Evolutionary conservation across 2,113 vertebrate species (phyloP).

Genomic region (Leptobrachium leishanense): DNA sequence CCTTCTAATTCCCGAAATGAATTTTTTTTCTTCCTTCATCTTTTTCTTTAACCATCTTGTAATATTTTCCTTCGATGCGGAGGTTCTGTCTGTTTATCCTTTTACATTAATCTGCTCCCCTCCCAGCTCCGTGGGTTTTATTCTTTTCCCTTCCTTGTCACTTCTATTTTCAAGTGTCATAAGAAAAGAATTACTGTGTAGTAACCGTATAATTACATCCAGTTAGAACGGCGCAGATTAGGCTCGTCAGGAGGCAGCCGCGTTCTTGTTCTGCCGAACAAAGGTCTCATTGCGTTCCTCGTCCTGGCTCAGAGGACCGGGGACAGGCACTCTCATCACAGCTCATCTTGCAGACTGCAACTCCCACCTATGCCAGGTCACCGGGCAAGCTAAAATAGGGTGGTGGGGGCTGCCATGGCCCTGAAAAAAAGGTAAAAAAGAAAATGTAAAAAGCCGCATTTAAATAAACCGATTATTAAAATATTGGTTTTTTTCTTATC

Average conservation of each 20-base stretch:
- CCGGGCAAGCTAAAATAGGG: too few species aligned
- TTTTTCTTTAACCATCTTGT: not conserved
- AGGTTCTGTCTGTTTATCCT: slow-evolving; percentile 32
- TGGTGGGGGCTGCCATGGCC: too few species aligned
- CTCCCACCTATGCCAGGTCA: too few species aligned
- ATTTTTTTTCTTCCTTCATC: not conserved
- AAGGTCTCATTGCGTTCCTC: not conserved
- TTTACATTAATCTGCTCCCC: slow-evolving; percentile 34
- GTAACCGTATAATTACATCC: slow-evolving; percentile 35
- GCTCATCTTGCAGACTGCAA: too few species aligned
- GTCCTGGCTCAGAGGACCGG: not conserved
- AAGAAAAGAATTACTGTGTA: slow-evolving; percentile 28
- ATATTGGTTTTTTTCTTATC: too few species aligned
- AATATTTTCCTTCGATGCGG: slow-evolving; percentile 21
- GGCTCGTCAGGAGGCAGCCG: not conserved
- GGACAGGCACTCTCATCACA: not conserved
- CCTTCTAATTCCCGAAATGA: slow-evolving; percentile 18
- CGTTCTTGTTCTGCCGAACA: not conserved
- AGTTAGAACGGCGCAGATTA: slow-evolving; percentile 31
- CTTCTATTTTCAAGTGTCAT: slow-evolving; percentile 34
- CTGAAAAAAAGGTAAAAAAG: too few species aligned
- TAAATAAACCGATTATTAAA: too few species aligned
- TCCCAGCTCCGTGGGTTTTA: slow-evolving; percentile 5
- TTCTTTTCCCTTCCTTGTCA: slow-evolving; percentile 28
- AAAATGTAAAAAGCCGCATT: too few species aligned